These are phyloP conservation scores for Spodoptera exigua DNA, from an alignment of 2,888 invertebrate species.

Conservation along the genomic window DNA sequence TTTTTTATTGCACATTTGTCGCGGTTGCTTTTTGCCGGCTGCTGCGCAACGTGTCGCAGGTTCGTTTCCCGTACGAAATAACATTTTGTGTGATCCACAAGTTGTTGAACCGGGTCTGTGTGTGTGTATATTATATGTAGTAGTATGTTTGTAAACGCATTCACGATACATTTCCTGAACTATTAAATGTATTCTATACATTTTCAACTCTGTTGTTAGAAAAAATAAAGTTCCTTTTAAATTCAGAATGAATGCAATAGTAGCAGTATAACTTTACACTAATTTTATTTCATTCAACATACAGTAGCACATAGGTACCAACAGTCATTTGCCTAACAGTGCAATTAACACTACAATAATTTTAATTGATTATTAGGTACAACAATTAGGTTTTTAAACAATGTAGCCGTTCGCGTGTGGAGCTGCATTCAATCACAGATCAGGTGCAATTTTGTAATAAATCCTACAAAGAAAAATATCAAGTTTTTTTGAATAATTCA, in stretches of 20 bases:
- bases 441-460: conserved; percentile 34
- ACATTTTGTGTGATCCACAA: too few relatives aligned
- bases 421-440: conserved; percentile 30
- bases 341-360: background rate
- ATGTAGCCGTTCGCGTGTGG: conserved; percentile 35
- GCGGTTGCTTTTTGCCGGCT: too few relatives aligned
- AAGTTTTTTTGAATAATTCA: conserved; percentile 34
- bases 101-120: too few relatives aligned
- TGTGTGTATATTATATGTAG: background rate
- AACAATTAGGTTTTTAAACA: conserved; percentile 10
- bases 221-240: too few relatives aligned
- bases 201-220: background rate
- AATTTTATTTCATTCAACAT: too few relatives aligned
- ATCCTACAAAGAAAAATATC: conserved; percentile 30
- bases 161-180: background rate
- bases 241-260: too few relatives aligned
- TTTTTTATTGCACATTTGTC: too few relatives aligned
- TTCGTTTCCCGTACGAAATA: too few relatives aligned
- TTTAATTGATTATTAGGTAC: background rate
- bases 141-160: background rate
- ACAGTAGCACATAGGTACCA: too few relatives aligned
- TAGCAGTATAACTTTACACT: too few relatives aligned
- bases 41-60: too few relatives aligned
- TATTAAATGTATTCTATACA: too few relatives aligned
- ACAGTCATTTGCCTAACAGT: conserved; percentile 2